Percentiles rank a stretch among this genome's conserved stretches.
Evolutionary conservation across 2,888 invertebrate genomes (phyloP).

Genomic region (Drosophila sordidula): DNA sequence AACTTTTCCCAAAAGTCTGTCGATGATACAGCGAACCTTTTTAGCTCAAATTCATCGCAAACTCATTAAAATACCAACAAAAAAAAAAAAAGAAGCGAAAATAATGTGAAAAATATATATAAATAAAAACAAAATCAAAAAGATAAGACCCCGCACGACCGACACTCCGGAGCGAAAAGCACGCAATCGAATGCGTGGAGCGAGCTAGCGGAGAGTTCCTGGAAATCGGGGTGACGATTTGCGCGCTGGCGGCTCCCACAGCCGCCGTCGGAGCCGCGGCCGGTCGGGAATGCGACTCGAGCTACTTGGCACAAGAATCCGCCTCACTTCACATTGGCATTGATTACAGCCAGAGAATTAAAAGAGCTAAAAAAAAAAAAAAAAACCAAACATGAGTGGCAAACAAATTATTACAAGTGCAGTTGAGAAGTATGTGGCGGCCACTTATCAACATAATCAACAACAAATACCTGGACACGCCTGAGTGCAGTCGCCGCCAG

Average conservation of each 20-base stretch:
- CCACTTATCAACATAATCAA: slow-evolving; percentile 80
- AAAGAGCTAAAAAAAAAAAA: neutral
- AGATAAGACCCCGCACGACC: slow-evolving; percentile 56
- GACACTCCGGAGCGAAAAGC: slow-evolving; percentile 7
- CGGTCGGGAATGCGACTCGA: slow-evolving; percentile 45
- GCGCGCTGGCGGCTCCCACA: slow-evolving; percentile 62
- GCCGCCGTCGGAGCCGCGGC: slow-evolving; percentile 25
- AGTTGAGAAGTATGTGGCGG: slow-evolving; percentile 74
- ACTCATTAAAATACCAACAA: slow-evolving; percentile 76
- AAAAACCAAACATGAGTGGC: slow-evolving; percentile 69
- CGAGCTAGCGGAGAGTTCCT: slow-evolving; percentile 43
- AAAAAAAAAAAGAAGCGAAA: slow-evolving; percentile 4
- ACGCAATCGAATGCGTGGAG: slow-evolving; percentile 54
- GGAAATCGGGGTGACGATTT: slow-evolving; percentile 63
- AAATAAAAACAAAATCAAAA: slow-evolving; percentile 40
- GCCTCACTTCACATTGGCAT: slow-evolving; percentile 56
- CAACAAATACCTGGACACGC: slow-evolving; percentile 80
- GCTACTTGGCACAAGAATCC: slow-evolving; percentile 24
- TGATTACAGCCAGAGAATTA: slow-evolving; percentile 47
- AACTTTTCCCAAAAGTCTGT: slow-evolving; percentile 42
- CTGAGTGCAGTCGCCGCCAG: slow-evolving; percentile 62
- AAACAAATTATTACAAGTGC: slow-evolving; percentile 82
- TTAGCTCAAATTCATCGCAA: slow-evolving; percentile 34
- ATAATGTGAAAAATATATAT: slow-evolving; percentile 8
- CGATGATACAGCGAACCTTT: slow-evolving; percentile 31